Conservation (phyloP, 2,797 vertebrate species). For the Lagodon rhomboides region DNA sequence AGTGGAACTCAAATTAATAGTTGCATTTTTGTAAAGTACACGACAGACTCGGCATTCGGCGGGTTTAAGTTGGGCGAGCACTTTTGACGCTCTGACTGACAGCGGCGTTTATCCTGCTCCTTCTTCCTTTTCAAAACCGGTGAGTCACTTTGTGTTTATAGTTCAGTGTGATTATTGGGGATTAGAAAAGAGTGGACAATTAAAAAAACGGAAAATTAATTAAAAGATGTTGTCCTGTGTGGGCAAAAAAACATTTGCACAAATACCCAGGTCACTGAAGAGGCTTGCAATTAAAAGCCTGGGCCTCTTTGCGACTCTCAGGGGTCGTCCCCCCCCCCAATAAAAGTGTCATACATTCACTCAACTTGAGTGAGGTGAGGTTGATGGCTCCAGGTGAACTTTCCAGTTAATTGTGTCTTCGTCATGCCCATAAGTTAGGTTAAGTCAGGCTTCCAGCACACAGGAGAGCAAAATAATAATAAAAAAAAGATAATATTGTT, state of each 20-base stretch:
- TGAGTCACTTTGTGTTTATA: background rate
- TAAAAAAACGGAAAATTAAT: background rate
- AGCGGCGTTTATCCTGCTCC: background rate
- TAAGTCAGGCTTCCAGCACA: background rate
- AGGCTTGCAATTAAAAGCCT: conserved; percentile 10
- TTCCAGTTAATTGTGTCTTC: background rate
- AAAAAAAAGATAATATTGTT: no score
- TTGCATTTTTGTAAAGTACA: background rate
- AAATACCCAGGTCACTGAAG: background rate
- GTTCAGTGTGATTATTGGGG: background rate
- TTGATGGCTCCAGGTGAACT: background rate
- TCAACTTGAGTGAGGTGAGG: background rate
- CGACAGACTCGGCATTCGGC: background rate
- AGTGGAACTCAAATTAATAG: no score
- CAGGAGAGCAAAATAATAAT: background rate
- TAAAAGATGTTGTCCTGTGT: background rate
- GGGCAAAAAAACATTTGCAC: background rate
- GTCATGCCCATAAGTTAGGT: background rate
- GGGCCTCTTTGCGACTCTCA: background rate
- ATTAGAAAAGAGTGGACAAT: background rate
- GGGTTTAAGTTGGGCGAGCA: background rate
- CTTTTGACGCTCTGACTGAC: background rate
- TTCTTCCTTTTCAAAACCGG: background rate
- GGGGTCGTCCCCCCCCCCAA: no score
- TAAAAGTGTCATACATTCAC: background rate